phyloP scores from a whole-genome alignment of 2,888 invertebrate genomes.

The Limnephilus rhombicus region DNA sequence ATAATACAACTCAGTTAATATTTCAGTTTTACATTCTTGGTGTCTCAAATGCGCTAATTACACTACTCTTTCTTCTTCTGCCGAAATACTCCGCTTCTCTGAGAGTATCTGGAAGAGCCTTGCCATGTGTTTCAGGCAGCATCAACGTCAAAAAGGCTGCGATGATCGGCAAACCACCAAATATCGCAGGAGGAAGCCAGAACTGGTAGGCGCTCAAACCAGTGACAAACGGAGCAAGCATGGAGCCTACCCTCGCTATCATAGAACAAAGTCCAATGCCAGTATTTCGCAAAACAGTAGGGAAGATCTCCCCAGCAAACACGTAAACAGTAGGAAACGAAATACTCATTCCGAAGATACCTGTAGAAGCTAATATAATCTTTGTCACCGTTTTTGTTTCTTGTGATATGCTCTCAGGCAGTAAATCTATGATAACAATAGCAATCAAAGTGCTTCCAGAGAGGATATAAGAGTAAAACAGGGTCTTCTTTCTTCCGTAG shows the following conservation, averaged over 20 bases:
- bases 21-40: constrained; percentile 57
- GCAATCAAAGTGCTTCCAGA: constrained; percentile 77
- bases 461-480: constrained; percentile 76
- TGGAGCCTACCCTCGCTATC: constrained; percentile 85
- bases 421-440: constrained; percentile 71
- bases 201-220: constrained; percentile 72
- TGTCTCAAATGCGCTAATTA: constrained; percentile 53
- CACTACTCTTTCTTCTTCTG: constrained; percentile 54
- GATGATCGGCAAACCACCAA: constrained; percentile 79
- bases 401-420: neutral
- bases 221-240: constrained; percentile 84
- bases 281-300: constrained; percentile 86
- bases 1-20: constrained; percentile 18
- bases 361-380: constrained; percentile 78
- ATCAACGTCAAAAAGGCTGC: constrained; percentile 79
- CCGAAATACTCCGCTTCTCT: constrained; percentile 52
- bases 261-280: constrained; percentile 87
- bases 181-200: constrained; percentile 80
- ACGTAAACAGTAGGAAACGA: constrained; percentile 86
- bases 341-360: constrained; percentile 84
- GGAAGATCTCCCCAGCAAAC: constrained; percentile 87
- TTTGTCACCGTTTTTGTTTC: constrained; percentile 70
- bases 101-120: constrained; percentile 58
- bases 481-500: constrained; percentile 78
- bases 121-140: constrained; percentile 75